These are phyloP conservation scores for Lathronympha strigana DNA, from an alignment of 2,888 invertebrate species.

Conservation along the genomic window DNA sequence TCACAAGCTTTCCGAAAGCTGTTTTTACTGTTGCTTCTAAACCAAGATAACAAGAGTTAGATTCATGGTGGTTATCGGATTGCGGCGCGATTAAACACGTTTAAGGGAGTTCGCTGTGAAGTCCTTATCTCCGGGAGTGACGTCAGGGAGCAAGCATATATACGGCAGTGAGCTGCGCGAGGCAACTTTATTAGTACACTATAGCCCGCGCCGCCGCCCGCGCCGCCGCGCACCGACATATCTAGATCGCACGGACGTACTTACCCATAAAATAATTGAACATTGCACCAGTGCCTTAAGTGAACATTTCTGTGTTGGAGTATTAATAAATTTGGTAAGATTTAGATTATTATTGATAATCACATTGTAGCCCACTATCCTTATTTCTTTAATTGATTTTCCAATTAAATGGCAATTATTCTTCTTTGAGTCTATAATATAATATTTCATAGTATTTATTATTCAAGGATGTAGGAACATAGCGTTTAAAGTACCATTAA, in stretches of 20 bases:
- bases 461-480: no score
- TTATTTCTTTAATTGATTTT: slow-evolving; percentile 3
- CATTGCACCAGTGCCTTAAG: slow-evolving; percentile 60
- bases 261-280: slow-evolving; percentile 46
- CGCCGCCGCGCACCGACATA: slow-evolving; percentile 58
- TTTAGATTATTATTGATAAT: slow-evolving; percentile 11
- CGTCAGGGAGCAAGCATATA: slow-evolving; percentile 71
- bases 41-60: neutral
- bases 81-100: slow-evolving; percentile 56
- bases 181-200: slow-evolving; percentile 71
- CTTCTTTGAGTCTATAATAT: neutral
- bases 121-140: slow-evolving; percentile 58
- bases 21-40: slow-evolving; percentile 20
- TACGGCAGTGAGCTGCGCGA: slow-evolving; percentile 69
- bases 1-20: slow-evolving; percentile 8
- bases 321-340: slow-evolving; percentile 58
- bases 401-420: neutral
- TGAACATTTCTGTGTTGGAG: slow-evolving; percentile 60
- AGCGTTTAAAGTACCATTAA: neutral
- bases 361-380: neutral
- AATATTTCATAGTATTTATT: no score
- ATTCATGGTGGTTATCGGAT: slow-evolving; percentile 13
- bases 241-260: slow-evolving; percentile 54
- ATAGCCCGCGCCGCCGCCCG: slow-evolving; percentile 65
- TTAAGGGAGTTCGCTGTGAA: slow-evolving; percentile 50